Evolutionary conservation across 2,113 vertebrate species (phyloP), one percentile per base, ranked within the genome.

Genomic region (Drymodes brunneopygia): DNA sequence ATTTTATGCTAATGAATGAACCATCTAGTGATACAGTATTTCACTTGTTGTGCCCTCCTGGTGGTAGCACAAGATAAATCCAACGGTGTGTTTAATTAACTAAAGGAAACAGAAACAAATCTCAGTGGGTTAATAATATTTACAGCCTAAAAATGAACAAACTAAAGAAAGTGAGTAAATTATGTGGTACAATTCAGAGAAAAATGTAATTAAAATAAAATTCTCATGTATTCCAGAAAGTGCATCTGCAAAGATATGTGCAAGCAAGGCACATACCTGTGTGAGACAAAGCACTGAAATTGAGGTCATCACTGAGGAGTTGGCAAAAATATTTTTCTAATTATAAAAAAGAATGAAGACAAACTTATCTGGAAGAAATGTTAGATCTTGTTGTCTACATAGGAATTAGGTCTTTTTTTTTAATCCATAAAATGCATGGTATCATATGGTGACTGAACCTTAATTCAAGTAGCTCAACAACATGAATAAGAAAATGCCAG

Each of bases 41-140:
- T 98, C 97, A 97, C 91, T 97, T 97, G 88, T 97, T 97, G 90
- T 98, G 97, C 98, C 98, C 98, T 98, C 98, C 97, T 98, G 97
- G 97, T 97, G 97, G 96, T 97, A 97, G 92, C 94, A 91, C 95
- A 97, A 97, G 96, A 98, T 98, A 98, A 98, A 98, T 97, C 96
- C 95, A 96, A 94, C 45, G 8, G 95, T 97, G 95, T 97, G 96
- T 97, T 98, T 98, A 98, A 98, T 98, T 98, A 98, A 98, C 97
- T 97, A 97, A 97, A 97, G 95, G 95, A 98, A 97, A 92, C 88
- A 97, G 97, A 97, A 98, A 97, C 92, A 97, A 97, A 96, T 97
- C 96, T 97, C 97, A 15, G 51, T 95, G 93, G 95, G 97, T 98
- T 98, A 98, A 98, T 98, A 98, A 98, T 98, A 98, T 98, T 98